phyloP scores from a whole-genome alignment of 2,888 invertebrate genomes.

The Ormia ochracea region DNA sequence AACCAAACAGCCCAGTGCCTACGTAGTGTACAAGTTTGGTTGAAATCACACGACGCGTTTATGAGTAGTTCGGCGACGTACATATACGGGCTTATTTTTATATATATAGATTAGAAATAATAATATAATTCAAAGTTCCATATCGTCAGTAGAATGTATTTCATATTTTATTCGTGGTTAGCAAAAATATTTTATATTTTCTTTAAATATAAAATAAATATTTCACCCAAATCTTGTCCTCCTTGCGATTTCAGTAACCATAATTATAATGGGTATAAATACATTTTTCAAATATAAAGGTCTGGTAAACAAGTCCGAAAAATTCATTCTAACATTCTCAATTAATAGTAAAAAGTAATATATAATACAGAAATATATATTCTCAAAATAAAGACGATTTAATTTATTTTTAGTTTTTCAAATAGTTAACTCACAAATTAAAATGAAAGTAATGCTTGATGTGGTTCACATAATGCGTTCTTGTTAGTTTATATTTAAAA shows the following conservation, averaged over 20 bases:
- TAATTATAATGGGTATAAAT: not conserved
- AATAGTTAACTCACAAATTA: constrained; percentile 46
- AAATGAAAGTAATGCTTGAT: constrained; percentile 29
- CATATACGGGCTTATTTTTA: too few species aligned
- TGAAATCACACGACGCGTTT: too few species aligned
- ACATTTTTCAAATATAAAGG: not conserved
- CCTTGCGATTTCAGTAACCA: not conserved
- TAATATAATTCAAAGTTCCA: too few species aligned
- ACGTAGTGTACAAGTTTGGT: too few species aligned
- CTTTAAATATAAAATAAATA: too few species aligned
- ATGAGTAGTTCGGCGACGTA: too few species aligned
- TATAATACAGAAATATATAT: not conserved
- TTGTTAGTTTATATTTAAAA: constrained; percentile 31
- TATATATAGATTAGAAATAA: too few species aligned
- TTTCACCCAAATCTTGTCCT: too few species aligned
- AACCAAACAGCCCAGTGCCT: too few species aligned
- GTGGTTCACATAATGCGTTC: constrained; percentile 4
- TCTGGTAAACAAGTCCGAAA: constrained; percentile 7
- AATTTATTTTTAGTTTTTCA: constrained; percentile 35
- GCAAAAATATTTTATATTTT: too few species aligned
- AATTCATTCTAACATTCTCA: not conserved
- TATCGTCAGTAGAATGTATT: too few species aligned
- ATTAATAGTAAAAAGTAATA: not conserved
- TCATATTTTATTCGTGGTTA: too few species aligned
- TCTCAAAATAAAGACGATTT: constrained; percentile 42